phyloP scores from a whole-genome alignment of 2,888 invertebrate genomes.

The Yponomeuta plumbellus region DNA sequence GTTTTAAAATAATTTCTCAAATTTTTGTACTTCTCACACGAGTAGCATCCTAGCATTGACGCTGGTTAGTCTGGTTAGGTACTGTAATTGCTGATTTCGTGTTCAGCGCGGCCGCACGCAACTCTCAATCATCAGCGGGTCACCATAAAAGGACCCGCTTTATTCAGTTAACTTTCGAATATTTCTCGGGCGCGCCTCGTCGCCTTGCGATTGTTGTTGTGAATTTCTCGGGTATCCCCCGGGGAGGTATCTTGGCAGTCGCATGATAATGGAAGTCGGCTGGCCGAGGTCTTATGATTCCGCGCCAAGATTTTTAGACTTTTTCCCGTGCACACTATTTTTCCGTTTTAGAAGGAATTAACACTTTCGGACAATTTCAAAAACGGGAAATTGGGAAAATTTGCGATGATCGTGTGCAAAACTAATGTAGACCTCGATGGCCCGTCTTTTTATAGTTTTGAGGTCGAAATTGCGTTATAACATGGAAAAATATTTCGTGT shows the following conservation, averaged over 20 bases:
- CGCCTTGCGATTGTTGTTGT: conserved; percentile 33
- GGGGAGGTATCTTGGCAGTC: conserved; percentile 41
- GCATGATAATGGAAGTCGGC: conserved; percentile 48
- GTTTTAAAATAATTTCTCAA: too few species aligned
- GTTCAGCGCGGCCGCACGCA: conserved; percentile 10
- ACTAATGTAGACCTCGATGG: too few species aligned
- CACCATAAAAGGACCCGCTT: neutral
- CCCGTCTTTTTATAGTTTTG: too few species aligned
- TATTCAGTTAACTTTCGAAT: conserved; percentile 7
- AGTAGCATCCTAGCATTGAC: neutral
- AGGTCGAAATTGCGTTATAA: too few species aligned
- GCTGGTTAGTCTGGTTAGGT: neutral
- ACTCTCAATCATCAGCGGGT: conserved; percentile 10
- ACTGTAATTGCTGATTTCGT: conserved; percentile 14
- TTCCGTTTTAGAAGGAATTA: too few species aligned
- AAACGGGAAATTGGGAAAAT: too few species aligned
- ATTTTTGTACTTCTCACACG: neutral
- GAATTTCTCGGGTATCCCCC: conserved; percentile 37
- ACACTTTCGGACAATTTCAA: too few species aligned
- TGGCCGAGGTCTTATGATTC: conserved; percentile 53
- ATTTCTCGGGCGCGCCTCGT: conserved; percentile 7
- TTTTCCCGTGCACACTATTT: too few species aligned
- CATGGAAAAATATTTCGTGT: too few species aligned
- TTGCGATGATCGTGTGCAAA: too few species aligned
- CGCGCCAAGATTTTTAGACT: conserved; percentile 47